Evolutionary conservation across 2,888 invertebrate species (phyloP), one percentile per base, ranked within the genome.

Genomic region (Zele albiditarsus): DNA sequence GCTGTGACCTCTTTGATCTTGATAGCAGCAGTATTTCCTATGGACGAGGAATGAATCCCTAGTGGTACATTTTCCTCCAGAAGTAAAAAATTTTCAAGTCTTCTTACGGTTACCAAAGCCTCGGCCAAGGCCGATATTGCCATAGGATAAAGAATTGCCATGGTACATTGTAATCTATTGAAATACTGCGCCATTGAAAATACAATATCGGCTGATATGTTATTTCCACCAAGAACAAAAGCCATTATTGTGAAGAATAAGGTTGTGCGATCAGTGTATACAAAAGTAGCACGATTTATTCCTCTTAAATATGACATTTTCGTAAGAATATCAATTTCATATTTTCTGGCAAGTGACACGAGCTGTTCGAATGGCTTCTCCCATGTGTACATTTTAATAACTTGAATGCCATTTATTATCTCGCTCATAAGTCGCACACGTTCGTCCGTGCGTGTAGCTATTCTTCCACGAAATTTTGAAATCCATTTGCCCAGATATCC

Each of bases 321-420:
- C 79, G 92, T 90, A 72, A 95, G 91, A 69, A 92, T 91, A 77
- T 91, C 91, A n/a, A 96, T 92, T 90, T 96, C 96, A 74, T 91
- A 95, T 95, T 92, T 93, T 87, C 96, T 90, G 10, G 94, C 90
- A 72, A 91, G 88, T 68, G 92, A 91, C 2, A 96, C 93, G 0
- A 95, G 89, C 74, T 92, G 91, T 71, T 93, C 92, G 83, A 96
- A 96, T 0, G 95, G 94, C 79, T 92, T 93, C 85, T 96, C 96
- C 93, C 96, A 96, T 1, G 95, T 94, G 83, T 95, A 96, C 95
- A 96, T 95, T 90, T 96, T 96, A 81, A 96, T 95, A 0, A 96
- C 94, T 83, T 94, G 92, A 82, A 96, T 95, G 0, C 95, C 95
- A 77, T 91, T 91, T 6, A 96, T 93, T 72, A 96, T 92, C 89